Evolutionary conservation across 2,888 invertebrate genomes (phyloP).

Genomic region (Cantharis rufa): DNA sequence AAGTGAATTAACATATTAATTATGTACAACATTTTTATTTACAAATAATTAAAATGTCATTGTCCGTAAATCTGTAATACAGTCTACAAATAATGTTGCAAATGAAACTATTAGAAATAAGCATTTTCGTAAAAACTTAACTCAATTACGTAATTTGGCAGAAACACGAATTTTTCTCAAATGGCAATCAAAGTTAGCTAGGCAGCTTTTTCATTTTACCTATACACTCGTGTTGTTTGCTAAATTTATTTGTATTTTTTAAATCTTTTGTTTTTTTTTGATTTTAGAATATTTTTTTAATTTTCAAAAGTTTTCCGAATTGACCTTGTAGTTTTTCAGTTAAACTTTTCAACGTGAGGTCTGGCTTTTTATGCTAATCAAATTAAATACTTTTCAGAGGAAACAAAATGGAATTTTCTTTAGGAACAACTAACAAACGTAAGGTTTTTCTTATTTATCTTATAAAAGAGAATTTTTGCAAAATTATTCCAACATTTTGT

Average conservation of each 20-base stretch:
- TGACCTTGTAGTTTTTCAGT: too few relatives aligned
- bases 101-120: not conserved
- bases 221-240: not conserved
- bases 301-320: too few relatives aligned
- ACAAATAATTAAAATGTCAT: not conserved
- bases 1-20: too few relatives aligned
- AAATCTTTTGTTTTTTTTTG: not conserved
- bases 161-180: not conserved
- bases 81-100: not conserved
- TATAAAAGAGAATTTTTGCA: too few relatives aligned
- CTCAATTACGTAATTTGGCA: not conserved
- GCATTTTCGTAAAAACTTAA: not conserved
- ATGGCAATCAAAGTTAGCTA: not conserved
- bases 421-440: too few relatives aligned
- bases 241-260: not conserved
- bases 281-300: not conserved
- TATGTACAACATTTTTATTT: not conserved
- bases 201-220: not conserved
- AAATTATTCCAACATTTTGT: too few relatives aligned
- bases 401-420: too few relatives aligned
- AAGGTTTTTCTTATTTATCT: too few relatives aligned
- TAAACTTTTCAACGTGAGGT: too few relatives aligned
- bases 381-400: too few relatives aligned
- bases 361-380: too few relatives aligned
- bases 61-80: not conserved